A percentile compares a stretch with the other conserved stretches of the same genome.
Evolutionary conservation across 2,888 invertebrate genomes (phyloP).

Genomic region (Plagodis pulveraria): DNA sequence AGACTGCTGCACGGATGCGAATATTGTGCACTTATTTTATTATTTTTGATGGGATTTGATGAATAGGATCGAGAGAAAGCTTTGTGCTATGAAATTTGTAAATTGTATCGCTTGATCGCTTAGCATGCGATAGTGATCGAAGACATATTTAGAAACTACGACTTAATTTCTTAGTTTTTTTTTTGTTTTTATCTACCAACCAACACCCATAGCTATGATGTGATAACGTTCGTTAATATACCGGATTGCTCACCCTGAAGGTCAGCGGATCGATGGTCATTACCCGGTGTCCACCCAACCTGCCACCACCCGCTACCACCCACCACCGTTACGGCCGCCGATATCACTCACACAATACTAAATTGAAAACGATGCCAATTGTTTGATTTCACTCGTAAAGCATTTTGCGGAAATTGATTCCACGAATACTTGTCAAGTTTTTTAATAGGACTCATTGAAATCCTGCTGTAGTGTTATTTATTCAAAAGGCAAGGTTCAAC

Average conservation of each 20-base stretch:
- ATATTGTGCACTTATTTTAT: background rate
- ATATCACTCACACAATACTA: conserved; percentile 21
- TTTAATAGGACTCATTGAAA: conserved; percentile 4
- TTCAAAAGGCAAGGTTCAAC: background rate
- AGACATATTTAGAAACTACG: too few species aligned
- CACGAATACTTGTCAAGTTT: conserved; percentile 2
- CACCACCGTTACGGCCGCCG: conserved; percentile 14
- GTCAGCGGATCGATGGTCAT: conserved; percentile 52
- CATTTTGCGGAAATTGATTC: conserved; percentile 25
- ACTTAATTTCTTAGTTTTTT: background rate
- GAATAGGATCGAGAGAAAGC: background rate
- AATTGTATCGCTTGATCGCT: too few species aligned
- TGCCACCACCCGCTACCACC: conserved; percentile 19
- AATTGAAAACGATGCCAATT: conserved; percentile 26
- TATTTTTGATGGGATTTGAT: background rate
- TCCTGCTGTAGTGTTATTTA: background rate
- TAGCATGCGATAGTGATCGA: too few species aligned
- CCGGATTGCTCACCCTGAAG: conserved; percentile 37
- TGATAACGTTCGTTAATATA: conserved; percentile 6
- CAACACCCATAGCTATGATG: conserved; percentile 1
- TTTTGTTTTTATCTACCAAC: background rate
- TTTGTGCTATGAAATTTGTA: too few species aligned
- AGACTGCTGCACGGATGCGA: background rate
- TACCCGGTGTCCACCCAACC: conserved; percentile 39
- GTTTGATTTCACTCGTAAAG: conserved; percentile 7